Percentiles rank a stretch among this genome's conserved stretches.
These are phyloP conservation scores for Notospermus geniculatus DNA, from an alignment of 1,140 invertebrate species.

Conservation along the genomic window DNA sequence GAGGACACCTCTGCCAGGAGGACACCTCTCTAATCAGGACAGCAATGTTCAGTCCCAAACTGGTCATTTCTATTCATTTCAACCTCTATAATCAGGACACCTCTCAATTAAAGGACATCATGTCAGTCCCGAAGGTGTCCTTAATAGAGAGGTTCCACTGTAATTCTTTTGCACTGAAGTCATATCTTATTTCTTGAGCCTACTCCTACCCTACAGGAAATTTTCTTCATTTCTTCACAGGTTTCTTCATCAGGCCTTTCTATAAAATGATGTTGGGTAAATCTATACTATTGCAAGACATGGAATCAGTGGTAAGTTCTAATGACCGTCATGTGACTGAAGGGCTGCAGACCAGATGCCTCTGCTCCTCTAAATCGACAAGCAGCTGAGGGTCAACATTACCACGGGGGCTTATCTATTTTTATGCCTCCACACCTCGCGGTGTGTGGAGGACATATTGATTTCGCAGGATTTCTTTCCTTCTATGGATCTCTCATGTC, in stretches of 20 bases:
- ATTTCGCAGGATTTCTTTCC: too few species aligned
- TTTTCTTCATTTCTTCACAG: constrained; percentile 57
- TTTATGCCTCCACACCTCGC: too few species aligned
- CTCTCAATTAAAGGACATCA: too few species aligned
- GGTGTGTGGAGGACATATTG: too few species aligned
- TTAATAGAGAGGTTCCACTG: too few species aligned
- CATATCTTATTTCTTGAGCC: background rate
- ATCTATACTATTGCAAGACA: constrained; percentile 90
- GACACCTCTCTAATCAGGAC: too few species aligned
- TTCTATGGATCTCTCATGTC: too few species aligned
- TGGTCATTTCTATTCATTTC: too few species aligned
- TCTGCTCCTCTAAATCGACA: background rate
- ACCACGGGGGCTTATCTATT: background rate
- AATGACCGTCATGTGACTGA: background rate
- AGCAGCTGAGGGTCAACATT: background rate
- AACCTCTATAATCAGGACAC: too few species aligned
- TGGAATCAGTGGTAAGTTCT: constrained; percentile 80
- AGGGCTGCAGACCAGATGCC: background rate
- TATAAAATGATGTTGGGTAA: constrained; percentile 99
- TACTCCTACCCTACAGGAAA: constrained; percentile 5
- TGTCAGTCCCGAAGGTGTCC: too few species aligned
- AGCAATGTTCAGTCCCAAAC: too few species aligned
- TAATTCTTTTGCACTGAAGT: background rate
- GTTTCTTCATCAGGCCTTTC: constrained; percentile 98
- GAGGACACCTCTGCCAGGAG: too few species aligned